phyloP scores from a whole-genome alignment of 2,888 invertebrate genomes.

The Standfussiana lucernea region DNA sequence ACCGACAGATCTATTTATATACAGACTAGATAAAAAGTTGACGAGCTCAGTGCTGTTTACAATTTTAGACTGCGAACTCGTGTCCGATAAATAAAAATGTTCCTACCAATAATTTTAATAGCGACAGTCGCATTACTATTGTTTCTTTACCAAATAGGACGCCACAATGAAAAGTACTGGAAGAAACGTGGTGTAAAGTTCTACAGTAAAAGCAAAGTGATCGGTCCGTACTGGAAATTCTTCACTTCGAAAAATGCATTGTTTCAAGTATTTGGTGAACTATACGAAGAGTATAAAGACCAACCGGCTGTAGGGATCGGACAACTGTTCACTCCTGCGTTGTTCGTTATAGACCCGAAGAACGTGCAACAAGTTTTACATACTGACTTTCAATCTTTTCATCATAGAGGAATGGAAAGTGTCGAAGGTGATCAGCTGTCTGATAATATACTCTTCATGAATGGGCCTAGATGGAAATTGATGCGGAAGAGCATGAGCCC shows the following conservation, averaged over 20 bases:
- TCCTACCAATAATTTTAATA: conserved; percentile 19
- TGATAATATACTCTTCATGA: conserved; percentile 74
- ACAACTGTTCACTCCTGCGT: conserved; percentile 53
- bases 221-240: conserved; percentile 68
- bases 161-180: conserved; percentile 74
- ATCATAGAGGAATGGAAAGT: conserved; percentile 70
- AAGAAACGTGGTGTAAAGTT: conserved; percentile 69
- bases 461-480: conserved; percentile 78
- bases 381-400: conserved; percentile 72
- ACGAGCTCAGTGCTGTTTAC: conserved; percentile 5
- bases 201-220: conserved; percentile 37
- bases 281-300: conserved; percentile 72
- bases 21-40: neutral
- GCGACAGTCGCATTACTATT: neutral
- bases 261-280: conserved; percentile 44
- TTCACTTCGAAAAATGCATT: conserved; percentile 12
- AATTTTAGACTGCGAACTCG: neutral
- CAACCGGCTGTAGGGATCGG: conserved; percentile 73
- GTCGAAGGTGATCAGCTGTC: conserved; percentile 70
- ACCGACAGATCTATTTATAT: neutral
- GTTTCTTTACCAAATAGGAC: conserved; percentile 16
- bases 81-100: conserved; percentile 8
- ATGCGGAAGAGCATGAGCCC: conserved; percentile 80
- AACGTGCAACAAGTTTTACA: conserved; percentile 73
- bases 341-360: conserved; percentile 69